Evolutionary conservation across 2,888 invertebrate genomes (phyloP), one percentile per base, ranked within the genome.

Genomic region (Omphaloscelis lunosa): DNA sequence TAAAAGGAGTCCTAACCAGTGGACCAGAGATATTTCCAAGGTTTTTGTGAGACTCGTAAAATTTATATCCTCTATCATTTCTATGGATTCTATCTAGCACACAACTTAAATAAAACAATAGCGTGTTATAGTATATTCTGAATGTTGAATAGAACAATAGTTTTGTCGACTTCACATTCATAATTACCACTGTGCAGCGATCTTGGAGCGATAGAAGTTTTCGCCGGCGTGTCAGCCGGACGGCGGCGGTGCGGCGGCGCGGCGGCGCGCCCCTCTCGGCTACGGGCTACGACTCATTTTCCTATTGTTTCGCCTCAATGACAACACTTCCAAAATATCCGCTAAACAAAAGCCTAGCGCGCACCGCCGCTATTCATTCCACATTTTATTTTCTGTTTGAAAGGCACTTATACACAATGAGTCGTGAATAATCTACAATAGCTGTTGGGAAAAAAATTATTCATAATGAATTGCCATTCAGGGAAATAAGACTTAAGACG

Each of bases 391-490:
- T 91, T 92, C 92, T 89, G 93, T 93, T 94, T 93, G 91, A 94
- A 93, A 95, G 93, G 90, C 89, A 92, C 92, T 91, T 90, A 82
- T 89, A 93, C 92, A 95, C 95, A 95, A 95, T 94, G 95, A 93
- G 90, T 93, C 56, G 93, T 95, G 94, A 94, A 95, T 93, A 94
- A 94, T 93, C 92, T 91, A 93, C 94, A 93, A 93, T 94, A 92
- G 92, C 90, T 89, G 92, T 91, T 92, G 92, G 92, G 92, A 93
- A 93, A 92, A 90, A 92, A 91, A 93, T 91, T 92, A 92, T 93
- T 93, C 90, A 90, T 92, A 90, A 88, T 87, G 91, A 92, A 90
- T 89, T 86, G 89, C 89, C 85, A 91, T 94, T 92, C 91, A 91
- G 90, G 90, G 91, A 92, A 93, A 92, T 91, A 90, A 92, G 86